Evolutionary conservation across 2,113 vertebrate genomes (phyloP), one percentile per base, ranked within the genome.

Genomic region (Alexandromys fortis): DNA sequence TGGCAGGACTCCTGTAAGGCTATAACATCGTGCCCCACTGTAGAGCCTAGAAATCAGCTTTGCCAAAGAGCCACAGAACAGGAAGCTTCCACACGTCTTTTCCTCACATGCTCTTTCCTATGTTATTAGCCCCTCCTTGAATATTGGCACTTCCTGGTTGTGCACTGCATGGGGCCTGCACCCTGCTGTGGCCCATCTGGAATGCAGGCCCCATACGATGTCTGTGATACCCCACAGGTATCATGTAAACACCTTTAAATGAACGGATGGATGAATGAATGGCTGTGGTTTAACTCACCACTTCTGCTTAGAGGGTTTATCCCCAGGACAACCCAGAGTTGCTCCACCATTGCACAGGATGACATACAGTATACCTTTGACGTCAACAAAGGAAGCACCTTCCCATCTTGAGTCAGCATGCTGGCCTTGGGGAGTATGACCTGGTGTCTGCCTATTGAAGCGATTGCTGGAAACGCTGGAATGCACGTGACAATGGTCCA

Each of bases 381-480:
- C 22, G 21, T 19, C 78, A 61, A 4, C 73, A 9, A 14, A 19
- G 19, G 33, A 21, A n/a, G 35, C 35, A 0, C 28, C 47, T 75
- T 65, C 30, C 21, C 0, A 5, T 26, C 72, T 58, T 21, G 4
- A n/a, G 11, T 6, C 19, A 30, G 68, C 0, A 1, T 21, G 2
- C 82, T 11, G 17, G 58, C 35, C 28, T 26, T 5, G 38, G 26
- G 70, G 81, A 17, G 2, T 2, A 0, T 3, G 68, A 24, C 4
- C 21, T 10, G 8, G 45, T 1, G 0, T 4, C 0, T 1, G 4
- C 79, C 76, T n/a, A 0, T 30, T 4, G 14, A 0, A 5, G 0
- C 0, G 0, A 3, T 19, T 38, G 0, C 19, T 55, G 5, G 16
- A 1, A 12, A 22, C 16, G 0, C 0, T 3, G 52, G 9, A 21